Evolutionary conservation across 2,888 invertebrate species (phyloP), one percentile per base, ranked within the genome.

Genomic region (Craniophora ligustri): DNA sequence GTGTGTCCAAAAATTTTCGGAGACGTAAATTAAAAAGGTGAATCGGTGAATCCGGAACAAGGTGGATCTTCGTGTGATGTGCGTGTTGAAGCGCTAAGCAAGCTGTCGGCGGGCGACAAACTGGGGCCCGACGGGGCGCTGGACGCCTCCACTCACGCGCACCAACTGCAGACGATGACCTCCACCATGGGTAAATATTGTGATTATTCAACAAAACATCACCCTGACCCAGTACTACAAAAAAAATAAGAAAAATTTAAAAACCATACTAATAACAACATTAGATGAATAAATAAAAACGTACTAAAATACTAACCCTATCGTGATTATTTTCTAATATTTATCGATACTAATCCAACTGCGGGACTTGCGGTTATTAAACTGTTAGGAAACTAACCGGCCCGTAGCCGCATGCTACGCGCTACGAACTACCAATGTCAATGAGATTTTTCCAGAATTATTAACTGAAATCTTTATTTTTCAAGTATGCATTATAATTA

Each of bases 131-230:
- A 82, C 81, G 91, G 87, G 89, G 92, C 90, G 87, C 81, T 74
- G 62, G 88, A 89, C 87, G 90, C 89, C 89, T 85, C 87, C 73
- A 81, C 85, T 72, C 90, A 89, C 74, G 85, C 87, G 71, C 81
- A 81, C 59, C 90, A 86, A 77, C 86, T 91, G 83, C 92, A 92
- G 91, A 93, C 87, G 76, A 93, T 93, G 93, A 93, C 93, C 82
- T 93, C 93, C 79, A 93, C 93, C 51, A 93, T 93, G 93, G 93
- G 93, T 93, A 92, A 93, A 87, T 88, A 86, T 78, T 63, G 50
- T 45, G 51, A 60, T 50, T 61, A 53, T 55, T 51, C 15, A 36
- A 38, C 44, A 56, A 47, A 62, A 57, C 16, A 70, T 49, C 51
- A 64, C 36, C 55, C 38, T 31, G 45, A 46, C 41, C 10, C 15